Base-by-base conservation (phyloP, 2,113 vertebrate genomes). In the Entosphenus tridentatus region DNA sequence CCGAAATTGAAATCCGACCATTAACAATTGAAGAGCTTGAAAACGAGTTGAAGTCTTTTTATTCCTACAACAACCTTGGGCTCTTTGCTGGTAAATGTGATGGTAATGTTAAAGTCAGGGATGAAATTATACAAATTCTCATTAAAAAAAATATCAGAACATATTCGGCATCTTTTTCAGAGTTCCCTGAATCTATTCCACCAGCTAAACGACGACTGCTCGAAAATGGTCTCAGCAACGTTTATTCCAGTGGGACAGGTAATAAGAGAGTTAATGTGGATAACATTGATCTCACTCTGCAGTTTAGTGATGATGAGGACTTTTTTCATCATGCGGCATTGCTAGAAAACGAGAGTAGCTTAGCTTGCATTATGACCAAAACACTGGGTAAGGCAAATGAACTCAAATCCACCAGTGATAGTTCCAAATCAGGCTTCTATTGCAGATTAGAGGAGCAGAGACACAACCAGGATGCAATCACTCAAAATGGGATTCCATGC, bases 381-480 rank as follows among this genome's bases (percentile, higher is more conserved):
- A 8, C 8, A 8, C 12, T 12, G n/a, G 62, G 56, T 9, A 59
- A 67, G 12, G 57, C 12, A 9, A 57, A 57, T 72, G 69, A 57
- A 12, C 17, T 55, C 12, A 2, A 14, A 9, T 10, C 55, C 55
- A 62, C 2, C 3, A 70, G 57, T 10, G 54, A 9, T 1, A 56
- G 69, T 68, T 74, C 69, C 69, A 39, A 65, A 11, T 18, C 68
- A 2, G 57, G 69, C 14, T 73, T 57, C 55, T 55, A 72, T 12
- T 72, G 71, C n/a, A 12, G 56, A 14, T 2, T 70, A 8, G 8
- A 68, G 12, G 7, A 10, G 7, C 67, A 70, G 21, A 54, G 56
- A 3, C 8, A 72, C 3, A 39, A 73, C 3, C 62, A 70, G 58
- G 74, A 72, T 4, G 13, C 55, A 3, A n/a, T 72, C 9, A 75